Conservation (phyloP, 2,113 vertebrate genomes). For the Siniperca knerii region DNA sequence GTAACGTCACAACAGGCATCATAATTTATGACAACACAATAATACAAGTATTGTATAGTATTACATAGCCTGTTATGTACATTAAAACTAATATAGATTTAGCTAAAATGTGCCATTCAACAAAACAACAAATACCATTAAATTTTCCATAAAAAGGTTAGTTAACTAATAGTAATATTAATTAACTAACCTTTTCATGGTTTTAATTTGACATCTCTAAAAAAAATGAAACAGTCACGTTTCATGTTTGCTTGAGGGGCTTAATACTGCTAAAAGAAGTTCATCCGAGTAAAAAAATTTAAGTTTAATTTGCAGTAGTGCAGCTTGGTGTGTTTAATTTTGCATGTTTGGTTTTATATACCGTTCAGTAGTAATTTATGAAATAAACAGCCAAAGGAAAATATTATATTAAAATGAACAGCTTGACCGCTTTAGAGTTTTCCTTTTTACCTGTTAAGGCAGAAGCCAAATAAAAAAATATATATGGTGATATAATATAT, state of each 20-base stretch:
- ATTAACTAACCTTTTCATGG: background rate
- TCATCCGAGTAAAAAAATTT: background rate
- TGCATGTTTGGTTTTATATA: background rate
- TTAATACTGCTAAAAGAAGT: background rate
- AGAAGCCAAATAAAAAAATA: background rate
- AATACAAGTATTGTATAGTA: background rate
- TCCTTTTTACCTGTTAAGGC: background rate
- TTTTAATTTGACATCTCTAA: background rate
- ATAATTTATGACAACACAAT: background rate
- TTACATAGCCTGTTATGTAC: rapidly evolving
- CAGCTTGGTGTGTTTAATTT: background rate
- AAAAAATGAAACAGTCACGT: background rate
- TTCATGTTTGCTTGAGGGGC: background rate
- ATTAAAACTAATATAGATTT: background rate
- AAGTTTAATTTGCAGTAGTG: background rate
- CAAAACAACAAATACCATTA: background rate
- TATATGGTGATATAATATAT: background rate
- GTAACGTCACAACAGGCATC: background rate
- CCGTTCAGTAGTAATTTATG: background rate
- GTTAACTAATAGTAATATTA: background rate
- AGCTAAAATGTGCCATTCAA: background rate
- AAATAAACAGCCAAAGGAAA: background rate
- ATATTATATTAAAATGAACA: background rate
- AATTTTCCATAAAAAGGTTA: too few species aligned
- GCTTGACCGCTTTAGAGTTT: background rate